Evolutionary conservation across 2,113 vertebrate species (phyloP), one percentile per base, ranked within the genome.

Genomic region (Nesoenas mayeri): DNA sequence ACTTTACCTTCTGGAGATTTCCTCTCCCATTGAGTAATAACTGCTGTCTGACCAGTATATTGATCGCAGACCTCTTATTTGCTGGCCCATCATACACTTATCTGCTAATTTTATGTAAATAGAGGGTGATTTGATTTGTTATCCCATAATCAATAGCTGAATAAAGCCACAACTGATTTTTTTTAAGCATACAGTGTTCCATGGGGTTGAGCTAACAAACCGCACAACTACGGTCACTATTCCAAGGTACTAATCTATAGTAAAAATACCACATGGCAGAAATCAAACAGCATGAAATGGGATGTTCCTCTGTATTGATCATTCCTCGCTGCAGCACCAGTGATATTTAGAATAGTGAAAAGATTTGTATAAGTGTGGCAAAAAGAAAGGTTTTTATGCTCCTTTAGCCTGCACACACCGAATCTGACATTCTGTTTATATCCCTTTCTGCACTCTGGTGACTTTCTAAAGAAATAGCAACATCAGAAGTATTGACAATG

Each of bases 221-320:
- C 19, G 22, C 38, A 66, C 26, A 56, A 47, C 26, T 74, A 38
- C 48, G 72, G 71, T 44, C 64, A 71, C 42, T 75, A 90, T 86
- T 80, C 42, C 72, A 91, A 78, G 36, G 15, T 64, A 60, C 12
- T 80, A 85, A 93, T 69, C 74, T 78, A 38, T 9, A 75, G 38
- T 26, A 90, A 88, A 86, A 90, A 57, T n/a, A 82, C 15, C 61
- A 74, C 42, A 61, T 13, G 74, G 54, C 42, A 91, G 72, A 90
- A 96, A 69, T 61, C 90, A 78, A 85, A 67, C 13, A 90, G 67
- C 88, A 83, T 93, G 93, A 95, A 93, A 96, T 88, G 93, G 65
- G 60, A 81, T 95, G 79, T 92, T 96, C 90, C 79, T 86, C 51
- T 64, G 47, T 78, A 78, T 64, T 67, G 79, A 40, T 73, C 8